These are phyloP conservation scores for Nemotelus nigrinus DNA, from an alignment of 2,888 invertebrate genomes.

Conservation along the genomic window DNA sequence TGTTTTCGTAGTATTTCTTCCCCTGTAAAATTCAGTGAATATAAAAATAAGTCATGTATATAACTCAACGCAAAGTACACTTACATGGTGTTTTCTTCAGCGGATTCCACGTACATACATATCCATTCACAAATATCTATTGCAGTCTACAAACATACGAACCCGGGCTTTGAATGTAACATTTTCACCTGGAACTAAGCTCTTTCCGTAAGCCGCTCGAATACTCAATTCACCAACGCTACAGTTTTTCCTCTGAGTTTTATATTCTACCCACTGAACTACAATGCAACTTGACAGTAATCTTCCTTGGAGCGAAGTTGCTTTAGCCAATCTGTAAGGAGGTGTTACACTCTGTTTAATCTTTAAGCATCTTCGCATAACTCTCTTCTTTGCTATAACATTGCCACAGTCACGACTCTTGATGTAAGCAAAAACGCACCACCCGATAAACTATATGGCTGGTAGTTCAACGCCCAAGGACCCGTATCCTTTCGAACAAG, in stretches of 20 bases:
- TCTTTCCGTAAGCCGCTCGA: background rate
- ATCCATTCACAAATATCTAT: too few relatives aligned
- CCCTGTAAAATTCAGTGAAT: too few relatives aligned
- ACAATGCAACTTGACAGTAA: constrained; percentile 24
- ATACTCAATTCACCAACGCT: background rate
- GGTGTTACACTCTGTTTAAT: constrained; percentile 11
- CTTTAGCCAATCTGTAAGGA: background rate
- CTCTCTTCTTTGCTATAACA: background rate
- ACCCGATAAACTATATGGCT: background rate
- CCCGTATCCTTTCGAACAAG: constrained; percentile 18
- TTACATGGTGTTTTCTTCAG: too few relatives aligned
- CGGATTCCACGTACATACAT: too few relatives aligned
- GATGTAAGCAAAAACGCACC: too few relatives aligned
- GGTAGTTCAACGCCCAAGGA: constrained; percentile 1
- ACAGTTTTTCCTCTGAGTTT: background rate
- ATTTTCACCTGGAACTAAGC: too few relatives aligned
- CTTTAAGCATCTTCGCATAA: constrained; percentile 14
- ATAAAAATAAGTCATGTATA: too few relatives aligned
- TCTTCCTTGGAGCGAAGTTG: background rate
- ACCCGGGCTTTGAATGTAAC: too few relatives aligned
- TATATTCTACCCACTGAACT: background rate
- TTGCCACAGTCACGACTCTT: background rate
- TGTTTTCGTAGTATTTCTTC: too few relatives aligned
- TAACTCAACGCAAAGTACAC: too few relatives aligned
- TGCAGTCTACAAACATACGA: too few relatives aligned